Evolutionary conservation across 2,113 vertebrate genomes (phyloP), one percentile per base, ranked within the genome.

Genomic region (Austrofundulus limnaeus): DNA sequence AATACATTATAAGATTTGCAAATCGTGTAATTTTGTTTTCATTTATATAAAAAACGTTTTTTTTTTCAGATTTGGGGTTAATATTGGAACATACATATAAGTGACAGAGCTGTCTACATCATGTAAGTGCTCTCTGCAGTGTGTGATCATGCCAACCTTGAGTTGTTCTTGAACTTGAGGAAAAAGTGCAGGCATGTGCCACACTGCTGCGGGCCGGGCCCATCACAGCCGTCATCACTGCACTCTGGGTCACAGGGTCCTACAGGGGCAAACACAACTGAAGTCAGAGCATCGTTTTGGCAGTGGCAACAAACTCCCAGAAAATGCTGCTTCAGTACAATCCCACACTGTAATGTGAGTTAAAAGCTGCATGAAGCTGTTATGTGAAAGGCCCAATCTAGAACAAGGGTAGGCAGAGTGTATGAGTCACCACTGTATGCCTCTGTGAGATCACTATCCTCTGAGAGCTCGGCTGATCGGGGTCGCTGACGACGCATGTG

Each of bases 101-200:
- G n/a, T n/a, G n/a, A n/a, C n/a, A n/a, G n/a, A n/a, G n/a, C n/a
- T n/a, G n/a, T 66, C 41, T 14, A 55, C 14, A 39, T 71, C 2
- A 7, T 2, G 51, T 20, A 42, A 28, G 43, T 62, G 69, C 56
- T 57, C 54, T 77, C 45, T 45, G 1, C 12, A 9, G 50, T 56
- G 17, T 57, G 51, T 28, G n/a, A 52, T 45, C 20, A 58, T 25
- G 39, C 77, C 56, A 45, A 99, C 97, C 97, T 92, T 76, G 96
- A 97, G 70, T 93, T 95, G 76, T 98, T 98, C 87, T 95, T 98
- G 84, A 96, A 93, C 89, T 97, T 98, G 81, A 98, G 93, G 81
- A 96, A 96, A 83, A 94, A 94, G 79, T 97, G 94, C 34, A 94
- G 81, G 74, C 97, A 99, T 69, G 95, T 94, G 87, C 88, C 92